Evolutionary conservation across 2,888 invertebrate species (phyloP).

Genomic region (Antitype chi): DNA sequence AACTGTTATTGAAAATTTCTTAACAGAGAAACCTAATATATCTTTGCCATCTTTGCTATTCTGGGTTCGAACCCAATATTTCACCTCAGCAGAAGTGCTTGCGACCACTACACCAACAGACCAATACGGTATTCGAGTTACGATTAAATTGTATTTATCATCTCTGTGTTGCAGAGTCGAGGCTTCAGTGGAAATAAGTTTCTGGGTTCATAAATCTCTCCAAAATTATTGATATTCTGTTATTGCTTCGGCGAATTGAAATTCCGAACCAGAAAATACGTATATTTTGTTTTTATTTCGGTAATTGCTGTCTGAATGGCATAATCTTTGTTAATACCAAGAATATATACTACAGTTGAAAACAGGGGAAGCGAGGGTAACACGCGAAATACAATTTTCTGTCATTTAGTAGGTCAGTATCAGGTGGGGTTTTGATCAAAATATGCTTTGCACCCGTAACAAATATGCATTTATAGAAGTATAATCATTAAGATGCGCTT

Average conservation of each 20-base stretch:
- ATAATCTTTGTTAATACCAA: background rate
- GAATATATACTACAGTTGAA: background rate
- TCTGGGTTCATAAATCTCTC: background rate
- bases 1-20: background rate
- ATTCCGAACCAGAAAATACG: background rate
- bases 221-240: background rate
- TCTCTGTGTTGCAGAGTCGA: background rate
- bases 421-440: too few relatives aligned
- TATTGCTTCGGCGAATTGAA: background rate
- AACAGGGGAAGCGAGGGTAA: background rate
- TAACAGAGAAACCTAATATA: background rate
- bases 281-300: constrained; percentile 2
- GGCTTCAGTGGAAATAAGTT: background rate
- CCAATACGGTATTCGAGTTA: too few relatives aligned
- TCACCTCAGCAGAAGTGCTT: background rate
- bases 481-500: too few relatives aligned
- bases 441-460: too few relatives aligned
- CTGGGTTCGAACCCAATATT: too few relatives aligned
- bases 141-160: background rate
- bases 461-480: too few relatives aligned
- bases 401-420: too few relatives aligned
- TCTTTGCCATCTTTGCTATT: too few relatives aligned
- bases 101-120: background rate
- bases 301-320: background rate
- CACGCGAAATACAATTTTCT: too few relatives aligned